phyloP scores from a whole-genome alignment of 2,888 invertebrate genomes.

The Strigamia crassipes region DNA sequence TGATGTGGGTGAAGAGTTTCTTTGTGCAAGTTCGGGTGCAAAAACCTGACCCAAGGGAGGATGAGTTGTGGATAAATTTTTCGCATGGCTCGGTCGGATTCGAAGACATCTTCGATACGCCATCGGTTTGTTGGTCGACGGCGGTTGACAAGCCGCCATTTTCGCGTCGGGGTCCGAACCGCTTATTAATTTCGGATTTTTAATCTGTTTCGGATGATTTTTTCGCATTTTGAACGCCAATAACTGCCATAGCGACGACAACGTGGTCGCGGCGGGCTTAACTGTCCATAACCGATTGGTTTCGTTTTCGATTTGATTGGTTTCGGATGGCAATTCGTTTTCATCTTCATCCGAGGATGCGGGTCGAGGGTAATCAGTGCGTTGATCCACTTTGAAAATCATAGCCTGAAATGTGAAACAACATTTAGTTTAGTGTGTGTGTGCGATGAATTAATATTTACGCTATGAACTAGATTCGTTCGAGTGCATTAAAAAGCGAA shows the following conservation, averaged over 20 bases:
- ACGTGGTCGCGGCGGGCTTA: neutral
- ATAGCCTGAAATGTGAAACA: constrained; percentile 8
- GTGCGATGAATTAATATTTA: neutral
- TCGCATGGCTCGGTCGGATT: constrained; percentile 43
- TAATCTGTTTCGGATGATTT: no score
- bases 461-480: neutral
- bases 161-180: neutral
- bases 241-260: neutral
- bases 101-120: constrained; percentile 43
- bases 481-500: neutral
- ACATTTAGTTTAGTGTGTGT: constrained; percentile 5
- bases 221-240: neutral
- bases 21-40: constrained; percentile 33
- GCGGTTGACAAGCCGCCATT: neutral
- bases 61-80: constrained; percentile 20
- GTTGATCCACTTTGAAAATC: constrained; percentile 22
- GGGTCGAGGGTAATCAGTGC: neutral
- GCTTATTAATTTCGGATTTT: no score
- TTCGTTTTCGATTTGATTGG: neutral
- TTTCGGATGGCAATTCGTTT: neutral
- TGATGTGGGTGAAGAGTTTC: constrained; percentile 32
- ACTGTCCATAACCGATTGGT: neutral
- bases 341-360: constrained; percentile 17
- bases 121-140: constrained; percentile 22
- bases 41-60: constrained; percentile 43